These are phyloP conservation scores for Pyrgus malvae DNA, from an alignment of 2,888 invertebrate genomes.

Conservation along the genomic window DNA sequence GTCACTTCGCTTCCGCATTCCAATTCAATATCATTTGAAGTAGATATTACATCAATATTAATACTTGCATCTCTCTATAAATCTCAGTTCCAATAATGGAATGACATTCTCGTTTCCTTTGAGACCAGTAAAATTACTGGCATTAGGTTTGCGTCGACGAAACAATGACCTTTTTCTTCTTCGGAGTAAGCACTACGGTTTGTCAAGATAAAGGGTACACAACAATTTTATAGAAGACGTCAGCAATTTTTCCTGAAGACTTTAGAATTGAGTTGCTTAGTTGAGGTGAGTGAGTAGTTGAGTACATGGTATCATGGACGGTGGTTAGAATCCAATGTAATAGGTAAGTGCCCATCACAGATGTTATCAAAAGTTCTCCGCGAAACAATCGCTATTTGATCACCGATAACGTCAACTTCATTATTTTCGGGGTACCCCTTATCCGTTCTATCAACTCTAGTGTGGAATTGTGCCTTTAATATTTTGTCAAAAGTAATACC, in stretches of 20 bases:
- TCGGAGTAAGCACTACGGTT: not conserved
- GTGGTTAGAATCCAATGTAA: no score
- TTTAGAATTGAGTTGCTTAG: no score
- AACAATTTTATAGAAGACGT: not conserved
- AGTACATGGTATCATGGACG: no score
- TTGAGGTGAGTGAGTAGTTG: no score
- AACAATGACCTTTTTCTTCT: not conserved
- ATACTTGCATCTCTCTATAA: constrained; percentile 2
- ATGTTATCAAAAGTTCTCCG: constrained; percentile 31
- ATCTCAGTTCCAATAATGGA: not conserved
- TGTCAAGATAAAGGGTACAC: not conserved
- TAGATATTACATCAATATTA: constrained; percentile 15
- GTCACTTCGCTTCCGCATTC: constrained; percentile 2
- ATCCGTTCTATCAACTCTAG: no score
- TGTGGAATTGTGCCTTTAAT: no score
- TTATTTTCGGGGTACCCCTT: not conserved
- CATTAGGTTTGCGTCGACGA: not conserved
- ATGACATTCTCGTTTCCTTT: not conserved
- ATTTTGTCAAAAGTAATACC: no score
- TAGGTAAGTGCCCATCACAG: constrained; percentile 1
- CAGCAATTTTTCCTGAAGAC: not conserved
- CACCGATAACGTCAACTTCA: constrained; percentile 31
- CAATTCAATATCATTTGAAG: constrained; percentile 12
- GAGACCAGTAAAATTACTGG: not conserved
- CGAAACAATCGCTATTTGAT: constrained; percentile 16